These are phyloP conservation scores for Salpingus planirostris DNA, from an alignment of 2,888 invertebrate species.

Conservation along the genomic window DNA sequence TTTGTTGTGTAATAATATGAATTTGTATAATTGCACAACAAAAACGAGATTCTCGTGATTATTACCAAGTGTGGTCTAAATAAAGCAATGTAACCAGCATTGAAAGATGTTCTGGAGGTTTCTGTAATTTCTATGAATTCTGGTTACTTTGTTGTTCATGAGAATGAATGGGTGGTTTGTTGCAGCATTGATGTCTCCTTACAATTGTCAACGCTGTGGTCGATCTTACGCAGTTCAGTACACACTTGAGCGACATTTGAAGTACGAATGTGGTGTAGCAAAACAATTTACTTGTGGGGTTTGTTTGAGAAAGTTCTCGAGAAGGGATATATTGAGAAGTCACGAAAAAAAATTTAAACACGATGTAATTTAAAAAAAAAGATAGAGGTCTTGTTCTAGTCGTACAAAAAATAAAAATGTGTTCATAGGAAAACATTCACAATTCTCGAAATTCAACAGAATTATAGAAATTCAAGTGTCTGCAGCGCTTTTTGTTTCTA, in stretches of 20 bases:
- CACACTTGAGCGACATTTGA: conserved; percentile 49
- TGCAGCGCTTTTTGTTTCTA: no score
- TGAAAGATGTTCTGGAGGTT: conserved; percentile 1
- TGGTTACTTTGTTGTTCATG: no score
- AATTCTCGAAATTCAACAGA: not conserved
- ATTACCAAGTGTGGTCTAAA: no score
- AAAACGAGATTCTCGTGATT: no score
- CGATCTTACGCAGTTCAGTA: conserved; percentile 51
- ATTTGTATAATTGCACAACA: no score
- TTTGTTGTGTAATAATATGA: no score
- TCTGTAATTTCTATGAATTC: conserved; percentile 5
- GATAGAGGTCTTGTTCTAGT: conserved; percentile 2
- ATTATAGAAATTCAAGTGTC: no score
- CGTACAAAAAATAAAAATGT: conserved; percentile 7
- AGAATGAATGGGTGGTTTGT: conserved; percentile 30
- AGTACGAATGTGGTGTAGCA: conserved; percentile 51
- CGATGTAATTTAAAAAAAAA: conserved; percentile 10
- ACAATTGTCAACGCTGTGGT: conserved; percentile 48
- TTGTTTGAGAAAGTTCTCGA: conserved; percentile 37
- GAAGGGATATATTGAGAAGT: conserved; percentile 36
- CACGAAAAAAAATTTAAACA: conserved; percentile 32
- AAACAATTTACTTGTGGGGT: conserved; percentile 40
- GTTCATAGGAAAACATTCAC: conserved; percentile 1
- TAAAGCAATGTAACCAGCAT: no score
- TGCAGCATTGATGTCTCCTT: conserved; percentile 31